Conservation (phyloP, 2,888 invertebrate genomes). For the Ctena decussata region DNA sequence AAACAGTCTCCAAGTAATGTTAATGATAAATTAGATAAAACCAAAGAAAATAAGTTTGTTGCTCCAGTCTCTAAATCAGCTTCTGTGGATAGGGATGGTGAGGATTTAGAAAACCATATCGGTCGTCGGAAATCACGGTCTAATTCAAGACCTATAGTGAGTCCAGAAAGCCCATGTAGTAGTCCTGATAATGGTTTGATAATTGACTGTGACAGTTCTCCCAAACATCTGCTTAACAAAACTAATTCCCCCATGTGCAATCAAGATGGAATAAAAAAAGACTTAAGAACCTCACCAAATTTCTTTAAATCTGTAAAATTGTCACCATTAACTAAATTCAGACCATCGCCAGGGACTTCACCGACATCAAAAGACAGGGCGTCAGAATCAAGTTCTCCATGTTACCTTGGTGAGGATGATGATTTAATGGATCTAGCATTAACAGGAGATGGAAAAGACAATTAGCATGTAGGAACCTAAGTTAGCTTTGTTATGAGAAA, state of each 20-base stretch:
- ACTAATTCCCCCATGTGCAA: conserved; percentile 73
- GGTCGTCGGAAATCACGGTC: conserved; percentile 55
- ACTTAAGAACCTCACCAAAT: conserved; percentile 30
- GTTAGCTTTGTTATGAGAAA: no score
- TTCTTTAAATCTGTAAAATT: conserved; percentile 22
- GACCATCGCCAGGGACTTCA: conserved; percentile 44
- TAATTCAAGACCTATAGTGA: conserved; percentile 62
- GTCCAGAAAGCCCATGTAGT: conserved; percentile 83
- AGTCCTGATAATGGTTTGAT: conserved; percentile 86
- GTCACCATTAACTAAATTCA: conserved; percentile 59
- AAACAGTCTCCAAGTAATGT: background rate
- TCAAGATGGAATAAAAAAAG: conserved; percentile 45
- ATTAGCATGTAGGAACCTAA: no score
- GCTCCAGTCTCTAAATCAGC: conserved; percentile 13
- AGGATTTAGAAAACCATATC: conserved; percentile 65
- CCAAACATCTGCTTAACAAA: conserved; percentile 61
- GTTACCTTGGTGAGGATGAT: conserved; percentile 96
- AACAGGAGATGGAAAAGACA: background rate
- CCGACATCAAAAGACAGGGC: conserved; percentile 52
- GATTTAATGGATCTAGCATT: conserved; percentile 96
- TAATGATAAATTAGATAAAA: background rate
- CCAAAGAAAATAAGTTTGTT: background rate
- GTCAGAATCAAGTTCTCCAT: conserved; percentile 82
- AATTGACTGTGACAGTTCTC: conserved; percentile 84
- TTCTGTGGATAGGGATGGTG: conserved; percentile 61